A percentile compares a stretch with the other conserved stretches of the same genome.
Evolutionary conservation across 2,888 invertebrate genomes (phyloP).

Genomic region (Scaptomyza reducta): DNA sequence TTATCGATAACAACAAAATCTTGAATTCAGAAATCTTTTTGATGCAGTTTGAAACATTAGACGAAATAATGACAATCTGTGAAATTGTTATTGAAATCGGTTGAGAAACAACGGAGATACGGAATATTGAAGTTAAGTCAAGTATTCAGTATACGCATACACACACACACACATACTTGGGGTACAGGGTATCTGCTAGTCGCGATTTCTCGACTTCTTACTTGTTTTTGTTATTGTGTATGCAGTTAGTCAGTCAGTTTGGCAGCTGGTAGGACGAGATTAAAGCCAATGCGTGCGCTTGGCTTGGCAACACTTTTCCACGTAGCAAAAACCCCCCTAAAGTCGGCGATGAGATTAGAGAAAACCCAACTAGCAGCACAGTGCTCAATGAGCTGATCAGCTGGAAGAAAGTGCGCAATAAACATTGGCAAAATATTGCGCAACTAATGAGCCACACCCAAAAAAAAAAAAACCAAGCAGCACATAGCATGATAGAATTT

Average conservation of each 20-base stretch:
- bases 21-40: too few relatives aligned
- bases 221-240: conserved; percentile 59
- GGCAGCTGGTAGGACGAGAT: conserved; percentile 20
- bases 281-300: conserved; percentile 57
- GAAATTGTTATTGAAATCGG: too few relatives aligned
- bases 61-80: too few relatives aligned
- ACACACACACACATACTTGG: too few relatives aligned
- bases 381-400: conserved; percentile 72
- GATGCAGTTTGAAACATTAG: too few relatives aligned
- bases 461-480: conserved; percentile 8
- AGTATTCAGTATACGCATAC: too few relatives aligned
- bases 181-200: too few relatives aligned
- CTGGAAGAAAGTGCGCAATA: conserved; percentile 63
- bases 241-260: conserved; percentile 20
- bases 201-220: too few relatives aligned
- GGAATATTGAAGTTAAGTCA: too few relatives aligned
- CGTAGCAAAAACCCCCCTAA: neutral
- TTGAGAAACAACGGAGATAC: too few relatives aligned
- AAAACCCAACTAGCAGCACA: conserved; percentile 25
- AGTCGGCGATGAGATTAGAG: conserved; percentile 31
- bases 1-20: too few relatives aligned
- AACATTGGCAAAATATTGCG: conserved; percentile 47
- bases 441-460: conserved; percentile 50
- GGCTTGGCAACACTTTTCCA: conserved; percentile 35
- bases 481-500: neutral